A percentile compares a stretch with the other conserved stretches of the same genome.
Conservation (phyloP, 92 coral and sea anemone species). For the Palythoa caribaeorum region DNA sequence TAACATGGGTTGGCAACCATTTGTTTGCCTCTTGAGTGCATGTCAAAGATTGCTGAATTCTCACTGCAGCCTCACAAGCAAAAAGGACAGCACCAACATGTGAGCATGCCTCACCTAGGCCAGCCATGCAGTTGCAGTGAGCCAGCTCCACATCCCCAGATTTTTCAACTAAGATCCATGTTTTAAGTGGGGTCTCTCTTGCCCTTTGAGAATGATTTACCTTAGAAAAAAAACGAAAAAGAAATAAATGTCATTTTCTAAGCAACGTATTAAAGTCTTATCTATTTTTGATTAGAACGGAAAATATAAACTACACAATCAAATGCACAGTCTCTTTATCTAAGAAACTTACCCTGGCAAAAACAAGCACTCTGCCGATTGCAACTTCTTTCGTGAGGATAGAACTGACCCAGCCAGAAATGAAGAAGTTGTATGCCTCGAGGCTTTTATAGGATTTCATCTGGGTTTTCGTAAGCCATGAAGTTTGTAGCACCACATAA, state of each 20-base stretch:
- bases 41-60: slow-evolving; percentile 8
- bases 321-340: neutral
- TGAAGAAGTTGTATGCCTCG: slow-evolving; percentile 62
- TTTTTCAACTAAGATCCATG: neutral
- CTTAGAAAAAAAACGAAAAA: neutral
- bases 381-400: too few relatives aligned
- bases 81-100: neutral
- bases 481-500: too few relatives aligned
- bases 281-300: neutral
- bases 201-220: neutral
- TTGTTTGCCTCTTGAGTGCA: slow-evolving; percentile 24
- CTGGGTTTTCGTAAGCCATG: slow-evolving; percentile 1
- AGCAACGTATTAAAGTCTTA: neutral
- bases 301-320: neutral
- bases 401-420: slow-evolving; percentile 54
- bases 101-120: neutral
- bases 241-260: neutral
- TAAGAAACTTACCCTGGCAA: too few relatives aligned
- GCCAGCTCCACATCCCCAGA: neutral
- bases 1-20: slow-evolving; percentile 17
- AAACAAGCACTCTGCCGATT: too few relatives aligned
- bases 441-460: slow-evolving; percentile 61
- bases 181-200: neutral
- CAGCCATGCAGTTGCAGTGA: neutral
- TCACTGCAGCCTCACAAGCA: slow-evolving; percentile 32